Base-by-base conservation (phyloP, 1,140 invertebrate species). In the Centruroides sculpturatus region DNA sequence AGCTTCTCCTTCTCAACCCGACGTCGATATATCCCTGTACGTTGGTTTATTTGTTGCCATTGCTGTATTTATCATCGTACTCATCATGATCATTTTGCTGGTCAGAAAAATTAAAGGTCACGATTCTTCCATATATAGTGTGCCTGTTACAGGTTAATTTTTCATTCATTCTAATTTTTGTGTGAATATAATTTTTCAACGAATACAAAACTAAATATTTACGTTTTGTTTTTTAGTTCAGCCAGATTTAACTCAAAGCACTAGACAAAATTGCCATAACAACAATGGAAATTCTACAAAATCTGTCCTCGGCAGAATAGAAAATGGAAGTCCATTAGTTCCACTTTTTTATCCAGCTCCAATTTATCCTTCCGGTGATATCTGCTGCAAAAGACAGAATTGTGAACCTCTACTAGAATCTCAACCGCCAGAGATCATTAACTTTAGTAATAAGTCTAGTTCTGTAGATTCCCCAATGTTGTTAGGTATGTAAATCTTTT, bases 11-110 rank as follows among this genome's bases (percentile, higher is more conserved):
- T 71, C 74, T n/a, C 72, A 74, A 5, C 71, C 73, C 10, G 81
- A 82, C 67, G 78, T 83, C 73, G 87, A 93, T 75, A 82, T 91
- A 59, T 83, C 88, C 2, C 79, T 95, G 35, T 94, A 93, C 77
- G 83, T 94, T 65, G 89, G 89, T 1, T 77, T 95, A 59, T 84
- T 86, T 36, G 85, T 92, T 35, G 87, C 88, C 11, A 83, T 88
- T 52, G 80, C 87, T 11, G 81, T 93, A 12, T 86, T 92, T 69
- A 78, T 84, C 58, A 79, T 88, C 59, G 79, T 89, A 60, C 81
- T 85, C 48, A 79, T 88, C 63, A 79, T 90, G 67, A 77, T 92
- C 61, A 81, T 89, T 69, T 81, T 85, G 69, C 74, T 92, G 59
- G 76, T 92, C 68, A 64, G 59, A 35, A 76, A 86, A 11, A 65